Evolutionary conservation across 2,797 vertebrate genomes (phyloP).

Genomic region (Sebastes cheni): DNA sequence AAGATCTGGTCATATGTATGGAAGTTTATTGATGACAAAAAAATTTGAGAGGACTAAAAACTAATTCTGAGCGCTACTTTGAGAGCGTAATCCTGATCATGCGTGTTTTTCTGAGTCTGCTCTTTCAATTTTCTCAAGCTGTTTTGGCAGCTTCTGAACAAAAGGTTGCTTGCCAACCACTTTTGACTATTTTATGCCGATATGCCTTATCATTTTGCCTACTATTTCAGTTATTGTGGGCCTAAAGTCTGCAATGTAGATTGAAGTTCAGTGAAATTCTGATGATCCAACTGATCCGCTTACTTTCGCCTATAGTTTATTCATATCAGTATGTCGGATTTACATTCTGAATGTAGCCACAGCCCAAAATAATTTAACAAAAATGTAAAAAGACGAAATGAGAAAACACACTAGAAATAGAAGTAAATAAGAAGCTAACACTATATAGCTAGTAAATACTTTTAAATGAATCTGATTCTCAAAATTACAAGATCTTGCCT

Average conservation of each 20-base stretch:
- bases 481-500: neutral
- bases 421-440: neutral
- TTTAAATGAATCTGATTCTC: neutral
- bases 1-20: constrained; percentile 1
- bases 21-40: neutral
- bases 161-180: neutral
- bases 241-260: neutral
- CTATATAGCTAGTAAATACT: neutral
- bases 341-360: neutral
- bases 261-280: neutral
- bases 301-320: neutral
- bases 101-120: neutral
- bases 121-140: neutral
- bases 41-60: neutral
- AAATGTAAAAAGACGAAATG: neutral
- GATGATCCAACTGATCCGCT: neutral
- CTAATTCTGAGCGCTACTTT: neutral
- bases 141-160: neutral
- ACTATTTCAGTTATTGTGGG: neutral
- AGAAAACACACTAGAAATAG: too few species aligned
- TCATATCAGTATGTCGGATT: neutral
- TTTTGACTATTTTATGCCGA: neutral
- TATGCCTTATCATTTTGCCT: neutral
- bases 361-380: neutral
- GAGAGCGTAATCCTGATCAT: neutral